A percentile compares a stretch with the other conserved stretches of the same genome.
Evolutionary conservation across 2,113 vertebrate species (phyloP).

Genomic region (Petromus typicus): DNA sequence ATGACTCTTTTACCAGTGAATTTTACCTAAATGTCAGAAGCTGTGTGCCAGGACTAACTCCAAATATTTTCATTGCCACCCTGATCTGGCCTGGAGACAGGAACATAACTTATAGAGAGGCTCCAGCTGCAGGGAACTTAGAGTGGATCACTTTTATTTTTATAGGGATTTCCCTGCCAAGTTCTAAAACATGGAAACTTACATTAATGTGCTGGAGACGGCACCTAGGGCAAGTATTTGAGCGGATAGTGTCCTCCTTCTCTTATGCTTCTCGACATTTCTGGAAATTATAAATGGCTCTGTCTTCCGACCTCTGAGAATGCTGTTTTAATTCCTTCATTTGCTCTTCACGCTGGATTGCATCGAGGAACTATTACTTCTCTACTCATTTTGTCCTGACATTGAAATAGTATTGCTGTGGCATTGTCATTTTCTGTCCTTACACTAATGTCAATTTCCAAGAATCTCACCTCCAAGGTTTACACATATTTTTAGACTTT

Average conservation of each 20-base stretch:
- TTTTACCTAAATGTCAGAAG: conserved; percentile 81
- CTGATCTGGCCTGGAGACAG: conserved; percentile 80
- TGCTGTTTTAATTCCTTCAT: neutral
- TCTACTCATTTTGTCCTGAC: neutral
- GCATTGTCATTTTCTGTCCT: neutral
- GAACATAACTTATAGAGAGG: conserved; percentile 81
- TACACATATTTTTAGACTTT: neutral
- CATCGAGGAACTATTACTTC: neutral
- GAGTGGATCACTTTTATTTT: conserved; percentile 80
- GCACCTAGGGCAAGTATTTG: conserved; percentile 44
- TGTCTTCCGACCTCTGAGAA: conserved; percentile 3
- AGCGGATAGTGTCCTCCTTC: neutral
- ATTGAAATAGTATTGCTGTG: neutral
- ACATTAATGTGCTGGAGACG: neutral
- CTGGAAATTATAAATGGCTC: conserved; percentile 23
- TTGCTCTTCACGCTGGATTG: neutral
- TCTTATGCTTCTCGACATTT: neutral
- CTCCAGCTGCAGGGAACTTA: conserved; percentile 66
- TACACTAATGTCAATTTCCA: neutral
- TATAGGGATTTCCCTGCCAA: conserved; percentile 80
- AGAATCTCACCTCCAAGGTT: neutral
- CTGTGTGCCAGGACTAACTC: conserved; percentile 74
- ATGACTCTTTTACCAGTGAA: conserved; percentile 66
- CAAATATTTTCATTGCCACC: conserved; percentile 81
- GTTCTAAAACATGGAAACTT: conserved; percentile 78